Percentiles rank a stretch among this genome's conserved stretches.
These are phyloP conservation scores for Phyto melanocephala DNA, from an alignment of 2,888 invertebrate species.

Conservation along the genomic window DNA sequence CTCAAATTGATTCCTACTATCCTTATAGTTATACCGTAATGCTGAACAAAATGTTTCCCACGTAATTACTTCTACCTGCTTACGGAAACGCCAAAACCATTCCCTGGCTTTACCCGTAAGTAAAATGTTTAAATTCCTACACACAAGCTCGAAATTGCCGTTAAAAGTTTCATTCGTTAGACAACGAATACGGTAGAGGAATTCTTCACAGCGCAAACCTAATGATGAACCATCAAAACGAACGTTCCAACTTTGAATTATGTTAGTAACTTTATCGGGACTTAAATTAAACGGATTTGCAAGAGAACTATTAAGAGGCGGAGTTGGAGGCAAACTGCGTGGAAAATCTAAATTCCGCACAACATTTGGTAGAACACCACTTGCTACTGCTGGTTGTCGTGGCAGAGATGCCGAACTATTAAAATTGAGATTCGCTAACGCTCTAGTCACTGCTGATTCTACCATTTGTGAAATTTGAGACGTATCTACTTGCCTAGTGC, in stretches of 20 bases:
- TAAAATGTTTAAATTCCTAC: background rate
- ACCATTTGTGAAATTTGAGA: no score
- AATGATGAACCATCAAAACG: background rate
- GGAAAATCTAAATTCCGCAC: no score
- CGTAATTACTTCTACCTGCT: background rate
- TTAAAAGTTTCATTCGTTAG: background rate
- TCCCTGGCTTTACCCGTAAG: background rate
- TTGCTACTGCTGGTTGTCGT: no score
- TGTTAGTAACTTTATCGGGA: background rate
- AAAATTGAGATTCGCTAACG: no score
- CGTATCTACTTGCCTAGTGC: no score
- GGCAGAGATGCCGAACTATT: no score
- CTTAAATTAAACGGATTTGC: background rate
- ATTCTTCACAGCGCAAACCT: background rate
- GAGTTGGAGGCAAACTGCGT: no score
- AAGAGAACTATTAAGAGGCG: background rate
- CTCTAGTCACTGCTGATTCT: no score
- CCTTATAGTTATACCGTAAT: background rate
- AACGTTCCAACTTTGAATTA: constrained; percentile 9
- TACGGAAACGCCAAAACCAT: background rate
- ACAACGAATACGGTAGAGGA: background rate
- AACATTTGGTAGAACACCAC: no score
- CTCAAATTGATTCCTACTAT: background rate
- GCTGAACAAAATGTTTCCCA: background rate
- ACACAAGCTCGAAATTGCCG: background rate